These are phyloP conservation scores for Osedax frankpressi DNA, from an alignment of 2,888 invertebrate genomes.

Conservation along the genomic window DNA sequence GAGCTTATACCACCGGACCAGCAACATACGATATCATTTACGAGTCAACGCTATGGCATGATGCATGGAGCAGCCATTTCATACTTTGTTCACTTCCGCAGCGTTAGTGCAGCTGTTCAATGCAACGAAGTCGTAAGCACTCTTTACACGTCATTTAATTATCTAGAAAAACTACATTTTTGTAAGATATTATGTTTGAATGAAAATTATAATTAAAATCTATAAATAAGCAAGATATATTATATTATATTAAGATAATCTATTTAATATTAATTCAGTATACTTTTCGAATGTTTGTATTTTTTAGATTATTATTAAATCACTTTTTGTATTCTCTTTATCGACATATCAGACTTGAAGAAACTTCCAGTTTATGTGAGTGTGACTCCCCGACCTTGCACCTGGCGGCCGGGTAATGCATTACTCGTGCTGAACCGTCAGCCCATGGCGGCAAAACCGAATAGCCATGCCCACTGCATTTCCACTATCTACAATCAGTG, in stretches of 20 bases:
- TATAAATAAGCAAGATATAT: too few relatives aligned
- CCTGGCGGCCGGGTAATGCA: background rate
- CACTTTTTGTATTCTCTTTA: too few relatives aligned
- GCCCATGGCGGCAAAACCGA: slow-evolving; percentile 1
- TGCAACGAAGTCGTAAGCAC: background rate
- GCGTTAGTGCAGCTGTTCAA: background rate
- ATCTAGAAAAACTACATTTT: too few relatives aligned
- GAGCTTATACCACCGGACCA: slow-evolving; percentile 15
- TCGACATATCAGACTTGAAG: too few relatives aligned
- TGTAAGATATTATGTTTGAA: too few relatives aligned
- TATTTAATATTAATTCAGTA: too few relatives aligned
- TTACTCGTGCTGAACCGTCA: slow-evolving; percentile 23
- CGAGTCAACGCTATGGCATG: slow-evolving; percentile 18
- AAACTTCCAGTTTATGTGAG: slow-evolving; percentile 24
- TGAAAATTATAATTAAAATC: too few relatives aligned
- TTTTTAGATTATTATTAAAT: too few relatives aligned
- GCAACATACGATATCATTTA: slow-evolving; percentile 24
- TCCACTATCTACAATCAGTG: slow-evolving; percentile 22
- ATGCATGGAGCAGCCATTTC: slow-evolving; percentile 25
- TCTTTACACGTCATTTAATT: too few relatives aligned
- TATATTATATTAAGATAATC: too few relatives aligned
- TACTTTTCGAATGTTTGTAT: too few relatives aligned
- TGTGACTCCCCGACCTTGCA: slow-evolving; percentile 17
- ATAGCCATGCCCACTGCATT: slow-evolving; percentile 18
- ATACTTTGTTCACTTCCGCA: slow-evolving; percentile 22